These are phyloP conservation scores for Caenorhabditis remanei DNA, from an alignment of 1,140 invertebrate species.

Conservation along the genomic window DNA sequence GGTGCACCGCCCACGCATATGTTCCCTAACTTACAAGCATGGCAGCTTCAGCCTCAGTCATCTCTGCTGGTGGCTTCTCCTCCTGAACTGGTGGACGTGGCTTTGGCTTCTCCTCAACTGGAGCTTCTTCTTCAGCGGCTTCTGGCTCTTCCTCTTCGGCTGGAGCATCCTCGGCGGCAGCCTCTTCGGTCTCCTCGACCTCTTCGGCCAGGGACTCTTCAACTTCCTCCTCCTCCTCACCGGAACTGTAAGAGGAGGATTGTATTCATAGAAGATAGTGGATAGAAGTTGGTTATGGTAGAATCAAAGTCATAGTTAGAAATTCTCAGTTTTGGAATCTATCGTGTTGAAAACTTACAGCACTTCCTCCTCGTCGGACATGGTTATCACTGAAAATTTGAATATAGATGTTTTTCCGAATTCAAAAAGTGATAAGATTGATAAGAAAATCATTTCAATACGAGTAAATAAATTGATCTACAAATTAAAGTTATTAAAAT, in stretches of 20 bases:
- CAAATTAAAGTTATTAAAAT: neutral
- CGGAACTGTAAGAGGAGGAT: constrained; percentile 63
- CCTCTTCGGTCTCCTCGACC: constrained; percentile 54
- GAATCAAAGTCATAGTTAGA: no score
- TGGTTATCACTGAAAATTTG: constrained; percentile 57
- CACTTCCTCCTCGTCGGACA: constrained; percentile 63
- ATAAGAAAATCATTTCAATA: no score
- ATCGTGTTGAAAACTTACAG: constrained; percentile 49
- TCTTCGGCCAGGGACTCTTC: constrained; percentile 61
- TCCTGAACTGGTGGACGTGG: constrained; percentile 62
- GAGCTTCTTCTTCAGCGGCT: constrained; percentile 57
- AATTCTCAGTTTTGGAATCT: neutral
- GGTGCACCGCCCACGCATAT: no score
- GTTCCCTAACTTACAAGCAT: constrained; percentile 60
- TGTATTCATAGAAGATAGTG: neutral
- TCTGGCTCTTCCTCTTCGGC: constrained; percentile 64
- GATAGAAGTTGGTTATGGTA: no score
- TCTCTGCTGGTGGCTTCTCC: constrained; percentile 69
- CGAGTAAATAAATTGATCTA: neutral
- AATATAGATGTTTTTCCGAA: neutral
- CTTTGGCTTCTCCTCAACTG: constrained; percentile 48
- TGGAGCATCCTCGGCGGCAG: constrained; percentile 61
- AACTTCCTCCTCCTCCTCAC: constrained; percentile 70
- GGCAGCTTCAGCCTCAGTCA: constrained; percentile 73
- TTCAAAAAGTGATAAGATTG: neutral